These are phyloP conservation scores for Netta rufina DNA, from an alignment of 2,797 vertebrate genomes.

Conservation along the genomic window DNA sequence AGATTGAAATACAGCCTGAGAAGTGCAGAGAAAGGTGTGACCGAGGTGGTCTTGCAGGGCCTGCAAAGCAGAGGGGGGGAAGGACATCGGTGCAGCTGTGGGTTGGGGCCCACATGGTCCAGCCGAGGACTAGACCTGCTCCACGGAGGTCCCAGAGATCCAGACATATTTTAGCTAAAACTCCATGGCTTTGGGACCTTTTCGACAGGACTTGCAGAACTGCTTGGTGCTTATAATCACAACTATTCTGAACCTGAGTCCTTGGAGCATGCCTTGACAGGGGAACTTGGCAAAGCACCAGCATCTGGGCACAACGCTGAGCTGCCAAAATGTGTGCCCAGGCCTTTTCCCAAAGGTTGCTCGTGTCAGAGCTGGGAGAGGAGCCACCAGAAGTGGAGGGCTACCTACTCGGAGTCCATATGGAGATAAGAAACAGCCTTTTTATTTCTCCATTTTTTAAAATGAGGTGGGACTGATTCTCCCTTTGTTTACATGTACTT, in stretches of 20 bases:
- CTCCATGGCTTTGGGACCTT: neutral
- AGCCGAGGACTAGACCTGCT: neutral
- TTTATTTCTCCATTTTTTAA: neutral
- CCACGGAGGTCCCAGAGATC: neutral
- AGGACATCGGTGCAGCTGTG: neutral
- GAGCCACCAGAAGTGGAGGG: constrained; percentile 12
- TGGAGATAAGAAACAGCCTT: neutral
- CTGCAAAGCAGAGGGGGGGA: neutral
- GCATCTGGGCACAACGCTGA: neutral
- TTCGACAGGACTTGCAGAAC: neutral
- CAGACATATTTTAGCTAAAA: neutral
- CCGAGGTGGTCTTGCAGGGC: neutral
- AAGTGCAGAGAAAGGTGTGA: neutral
- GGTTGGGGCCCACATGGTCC: neutral
- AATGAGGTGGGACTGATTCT: neutral
- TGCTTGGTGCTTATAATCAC: neutral
- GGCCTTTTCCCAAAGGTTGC: constrained; percentile 4
- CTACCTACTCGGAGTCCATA: neutral
- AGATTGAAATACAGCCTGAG: no score
- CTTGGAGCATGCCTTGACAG: constrained; percentile 6
- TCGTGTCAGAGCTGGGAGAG: neutral
- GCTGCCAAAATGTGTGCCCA: fast-evolving
- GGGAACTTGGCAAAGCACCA: neutral
- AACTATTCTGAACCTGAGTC: neutral
- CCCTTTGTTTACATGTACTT: neutral